Evolutionary conservation across 2,113 vertebrate species (phyloP), one percentile per base, ranked within the genome.

Genomic region (Actenoides hombroni): DNA sequence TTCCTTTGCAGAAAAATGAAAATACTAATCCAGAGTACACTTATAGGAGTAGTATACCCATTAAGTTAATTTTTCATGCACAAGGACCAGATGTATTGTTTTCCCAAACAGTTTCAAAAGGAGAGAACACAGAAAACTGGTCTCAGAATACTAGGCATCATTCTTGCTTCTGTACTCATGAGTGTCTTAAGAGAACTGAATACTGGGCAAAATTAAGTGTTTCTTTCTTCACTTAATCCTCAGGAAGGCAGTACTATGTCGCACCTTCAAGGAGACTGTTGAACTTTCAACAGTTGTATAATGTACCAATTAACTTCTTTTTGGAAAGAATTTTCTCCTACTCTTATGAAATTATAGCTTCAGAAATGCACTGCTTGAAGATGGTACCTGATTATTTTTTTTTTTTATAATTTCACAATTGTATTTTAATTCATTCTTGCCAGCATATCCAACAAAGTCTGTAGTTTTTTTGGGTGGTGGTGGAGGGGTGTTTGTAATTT

Each of bases 191-290:
- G 10, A 53, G 8, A 80, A 80, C 5, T 1, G 10, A 25, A 20
- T 37, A 21, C 3, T 71, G 24, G n/a, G 13, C 6, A 49, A 67
- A 75, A 49, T 6, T 5, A 51, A 73, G 3, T 3, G 1, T 49
- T 74, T 6, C 3, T 18, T 40, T 78, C 28, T 51, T 65, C 44
- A 65, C 2, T 5, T 35, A 2, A 46, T 60, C 26, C 4, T 59
- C 24, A 20, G 14, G 54, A 83, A 67, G 0, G 0, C 24, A 60
- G 28, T 86, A 54, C 6, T 57, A n/a, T 28, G 4, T 11, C 1
- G 9, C 7, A 2, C 0, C 1, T 1, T 1, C 2, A 33, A 24
- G 29, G 15, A 77, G 65, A 86, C 0, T 37, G 6, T 28, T 37
- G 33, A 46, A 33, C 5, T 56, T 60, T 56, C 26, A 65, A 42